Evolutionary conservation across 2,888 invertebrate species (phyloP).

Genomic region (Eutolmus rufibarbis): DNA sequence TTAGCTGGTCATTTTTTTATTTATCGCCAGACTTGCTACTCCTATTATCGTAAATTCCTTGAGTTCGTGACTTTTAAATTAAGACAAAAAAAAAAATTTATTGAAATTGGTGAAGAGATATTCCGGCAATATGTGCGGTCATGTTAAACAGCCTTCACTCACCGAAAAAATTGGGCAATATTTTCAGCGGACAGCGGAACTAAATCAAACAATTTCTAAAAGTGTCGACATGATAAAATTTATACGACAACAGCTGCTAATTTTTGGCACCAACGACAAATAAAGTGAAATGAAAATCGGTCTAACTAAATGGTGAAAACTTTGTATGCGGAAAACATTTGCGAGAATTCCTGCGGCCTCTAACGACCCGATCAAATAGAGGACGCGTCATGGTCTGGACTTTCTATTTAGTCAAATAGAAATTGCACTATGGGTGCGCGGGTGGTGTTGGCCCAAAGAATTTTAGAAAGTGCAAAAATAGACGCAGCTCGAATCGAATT

Average conservation of each 20-base stretch:
- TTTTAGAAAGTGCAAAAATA: not conserved
- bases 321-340: not conserved
- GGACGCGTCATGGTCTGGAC: not conserved
- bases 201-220: not conserved
- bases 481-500: not conserved
- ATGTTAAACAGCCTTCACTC: not conserved
- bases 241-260: not conserved
- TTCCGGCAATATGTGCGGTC: not conserved
- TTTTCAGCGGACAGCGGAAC: not conserved
- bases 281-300: not conserved
- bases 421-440: not conserved
- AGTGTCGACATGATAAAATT: not conserved
- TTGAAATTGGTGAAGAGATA: not conserved
- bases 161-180: not conserved
- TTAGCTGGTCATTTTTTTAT: not conserved
- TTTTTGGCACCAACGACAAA: not conserved
- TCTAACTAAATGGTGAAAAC: not conserved
- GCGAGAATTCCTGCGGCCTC: not conserved
- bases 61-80: not conserved
- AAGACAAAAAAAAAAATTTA: not conserved
- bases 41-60: not conserved
- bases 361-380: not conserved
- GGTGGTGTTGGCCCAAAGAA: not conserved
- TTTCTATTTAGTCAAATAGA: not conserved
- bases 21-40: not conserved